Evolutionary conservation across 2,113 vertebrate genomes (phyloP).

Genomic region (Alces alces): DNA sequence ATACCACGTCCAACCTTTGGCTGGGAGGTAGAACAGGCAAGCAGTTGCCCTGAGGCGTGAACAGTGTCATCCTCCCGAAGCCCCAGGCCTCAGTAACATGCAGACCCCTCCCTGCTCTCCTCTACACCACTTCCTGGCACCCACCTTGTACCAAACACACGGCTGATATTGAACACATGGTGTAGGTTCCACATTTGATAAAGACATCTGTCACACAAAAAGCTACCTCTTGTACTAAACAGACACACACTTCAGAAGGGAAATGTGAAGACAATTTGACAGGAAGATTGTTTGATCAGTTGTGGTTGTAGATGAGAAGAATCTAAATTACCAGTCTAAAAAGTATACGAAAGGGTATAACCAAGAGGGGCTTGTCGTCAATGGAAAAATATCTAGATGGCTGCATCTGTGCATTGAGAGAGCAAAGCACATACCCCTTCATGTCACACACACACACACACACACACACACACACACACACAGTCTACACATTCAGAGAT

Average conservation of each 20-base stretch:
- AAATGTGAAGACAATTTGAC: background rate
- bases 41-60: background rate
- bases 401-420: background rate
- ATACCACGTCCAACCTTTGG: fast-evolving
- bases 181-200: fast-evolving
- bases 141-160: fast-evolving
- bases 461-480: background rate
- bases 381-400: background rate
- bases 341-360: background rate
- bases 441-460: background rate
- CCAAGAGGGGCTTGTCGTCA: background rate
- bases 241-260: background rate
- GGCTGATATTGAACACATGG: fast-evolving
- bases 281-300: background rate
- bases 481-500: no score
- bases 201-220: background rate
- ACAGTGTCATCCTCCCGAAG: background rate
- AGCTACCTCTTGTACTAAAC: background rate
- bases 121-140: background rate
- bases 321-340: background rate
- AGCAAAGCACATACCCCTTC: background rate
- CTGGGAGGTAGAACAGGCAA: background rate
- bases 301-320: background rate
- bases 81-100: background rate
- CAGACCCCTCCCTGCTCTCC: background rate